phyloP scores from a whole-genome alignment of 1,140 invertebrate species.

The Drosophila tani region DNA sequence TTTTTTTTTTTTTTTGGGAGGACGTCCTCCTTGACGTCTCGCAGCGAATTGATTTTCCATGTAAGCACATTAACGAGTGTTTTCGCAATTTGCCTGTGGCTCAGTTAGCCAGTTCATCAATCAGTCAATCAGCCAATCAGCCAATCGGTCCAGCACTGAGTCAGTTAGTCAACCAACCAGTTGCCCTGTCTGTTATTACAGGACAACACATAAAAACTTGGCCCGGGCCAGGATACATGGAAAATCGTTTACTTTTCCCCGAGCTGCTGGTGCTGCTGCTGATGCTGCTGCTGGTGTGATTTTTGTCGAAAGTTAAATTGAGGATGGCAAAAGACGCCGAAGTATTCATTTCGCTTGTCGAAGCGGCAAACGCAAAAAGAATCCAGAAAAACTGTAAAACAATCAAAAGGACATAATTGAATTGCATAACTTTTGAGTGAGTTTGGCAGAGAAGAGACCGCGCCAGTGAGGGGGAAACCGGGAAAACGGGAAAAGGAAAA shows the following conservation, averaged over 20 bases:
- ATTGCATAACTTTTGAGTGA: constrained; percentile 54
- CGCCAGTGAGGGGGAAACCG: neutral
- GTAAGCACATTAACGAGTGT: constrained; percentile 67
- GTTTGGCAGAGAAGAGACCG: neutral
- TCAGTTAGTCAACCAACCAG: constrained; percentile 29
- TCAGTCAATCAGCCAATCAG: constrained; percentile 49
- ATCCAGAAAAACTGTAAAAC: constrained; percentile 39
- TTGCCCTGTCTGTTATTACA: constrained; percentile 67
- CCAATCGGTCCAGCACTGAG: constrained; percentile 9
- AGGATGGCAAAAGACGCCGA: constrained; percentile 5
- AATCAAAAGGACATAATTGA: constrained; percentile 58
- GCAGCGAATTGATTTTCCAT: constrained; percentile 73
- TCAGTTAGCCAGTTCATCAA: constrained; percentile 48
- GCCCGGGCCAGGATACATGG: constrained; percentile 53
- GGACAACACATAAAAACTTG: constrained; percentile 58
- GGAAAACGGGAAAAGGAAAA: constrained; percentile 5
- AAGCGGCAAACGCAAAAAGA: constrained; percentile 12
- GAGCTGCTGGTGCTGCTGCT: neutral
- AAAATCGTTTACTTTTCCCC: constrained; percentile 64
- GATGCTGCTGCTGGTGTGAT: constrained; percentile 2
- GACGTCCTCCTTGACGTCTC: constrained; percentile 10
- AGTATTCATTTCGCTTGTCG: constrained; percentile 40
- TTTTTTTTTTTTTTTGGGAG: constrained; percentile 28
- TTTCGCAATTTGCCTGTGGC: constrained; percentile 48
- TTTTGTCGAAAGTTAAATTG: constrained; percentile 40